These are phyloP conservation scores for Proterorhinus semilunaris DNA, from an alignment of 2,113 vertebrate species.

Conservation along the genomic window DNA sequence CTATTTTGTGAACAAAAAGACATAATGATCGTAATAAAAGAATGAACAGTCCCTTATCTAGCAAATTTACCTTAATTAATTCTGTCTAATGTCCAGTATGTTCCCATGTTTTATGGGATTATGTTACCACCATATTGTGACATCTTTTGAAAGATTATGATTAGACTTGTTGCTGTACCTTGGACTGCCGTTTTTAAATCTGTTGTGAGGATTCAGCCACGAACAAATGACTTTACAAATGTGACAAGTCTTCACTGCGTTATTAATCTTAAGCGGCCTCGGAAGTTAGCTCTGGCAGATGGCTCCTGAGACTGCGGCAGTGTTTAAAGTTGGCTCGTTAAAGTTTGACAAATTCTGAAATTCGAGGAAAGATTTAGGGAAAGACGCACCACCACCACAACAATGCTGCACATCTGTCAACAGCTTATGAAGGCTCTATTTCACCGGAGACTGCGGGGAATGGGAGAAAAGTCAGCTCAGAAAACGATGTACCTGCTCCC, in stretches of 20 bases:
- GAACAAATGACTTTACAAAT: neutral
- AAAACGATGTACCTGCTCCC: slow-evolving; percentile 4
- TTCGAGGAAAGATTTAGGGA: slow-evolving; percentile 11
- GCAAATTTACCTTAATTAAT: too few species aligned
- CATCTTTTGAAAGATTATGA: too few species aligned
- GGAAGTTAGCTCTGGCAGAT: slow-evolving; percentile 9
- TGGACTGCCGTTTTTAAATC: neutral
- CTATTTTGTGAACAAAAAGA: too few species aligned
- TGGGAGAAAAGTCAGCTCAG: slow-evolving; percentile 1
- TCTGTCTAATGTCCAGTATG: too few species aligned
- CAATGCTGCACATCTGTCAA: slow-evolving; percentile 31
- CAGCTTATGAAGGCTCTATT: neutral
- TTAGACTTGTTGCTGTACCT: neutral
- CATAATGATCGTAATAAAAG: too few species aligned
- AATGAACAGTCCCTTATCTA: too few species aligned
- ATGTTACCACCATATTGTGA: too few species aligned
- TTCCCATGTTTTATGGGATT: too few species aligned
- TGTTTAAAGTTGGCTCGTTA: slow-evolving; percentile 24
- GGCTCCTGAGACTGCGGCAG: neutral
- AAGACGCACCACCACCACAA: slow-evolving; percentile 1
- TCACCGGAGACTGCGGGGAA: slow-evolving; percentile 6
- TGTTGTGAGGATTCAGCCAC: neutral
- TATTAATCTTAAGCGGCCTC: neutral
- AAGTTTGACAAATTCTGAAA: slow-evolving; percentile 15
- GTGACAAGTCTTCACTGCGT: neutral